Conservation (phyloP, 2,113 vertebrate genomes). For the Hirundichthys speculiger region DNA sequence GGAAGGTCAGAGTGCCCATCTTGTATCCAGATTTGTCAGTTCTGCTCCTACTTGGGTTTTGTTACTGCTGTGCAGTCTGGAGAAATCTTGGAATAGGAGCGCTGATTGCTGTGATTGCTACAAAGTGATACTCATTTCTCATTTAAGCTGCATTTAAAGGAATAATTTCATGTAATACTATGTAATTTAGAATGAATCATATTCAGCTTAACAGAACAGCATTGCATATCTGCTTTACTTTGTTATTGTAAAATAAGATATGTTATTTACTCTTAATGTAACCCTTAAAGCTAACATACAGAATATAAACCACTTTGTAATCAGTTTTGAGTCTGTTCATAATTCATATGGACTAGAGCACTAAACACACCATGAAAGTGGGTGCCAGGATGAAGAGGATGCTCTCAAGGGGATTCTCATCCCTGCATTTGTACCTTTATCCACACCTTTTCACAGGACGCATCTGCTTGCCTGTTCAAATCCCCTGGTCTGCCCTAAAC, state of each 20-base stretch:
- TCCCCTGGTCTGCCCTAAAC: conserved; percentile 80
- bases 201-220: conserved; percentile 17
- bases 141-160: conserved; percentile 18
- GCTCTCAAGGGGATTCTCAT: conserved; percentile 67
- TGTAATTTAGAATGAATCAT: neutral
- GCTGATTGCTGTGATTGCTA: conserved; percentile 71
- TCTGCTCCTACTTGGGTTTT: conserved; percentile 74
- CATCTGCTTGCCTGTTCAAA: conserved; percentile 83
- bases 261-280: neutral
- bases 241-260: conserved; percentile 30
- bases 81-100: conserved; percentile 67
- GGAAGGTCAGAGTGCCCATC: conserved; percentile 83
- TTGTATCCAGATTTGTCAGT: conserved; percentile 79
- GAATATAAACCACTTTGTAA: conserved; percentile 59
- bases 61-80: conserved; percentile 55
- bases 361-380: conserved; percentile 76
- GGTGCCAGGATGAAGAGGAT: conserved; percentile 68
- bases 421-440: conserved; percentile 72
- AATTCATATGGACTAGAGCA: conserved; percentile 70
- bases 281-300: conserved; percentile 31
- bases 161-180: conserved; percentile 2
- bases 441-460: conserved; percentile 78
- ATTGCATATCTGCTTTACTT: conserved; percentile 23
- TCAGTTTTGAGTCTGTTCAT: conserved; percentile 62
- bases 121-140: conserved; percentile 50